phyloP scores from a whole-genome alignment of 2,888 invertebrate species.

The Rhagophthalmus giganteus region DNA sequence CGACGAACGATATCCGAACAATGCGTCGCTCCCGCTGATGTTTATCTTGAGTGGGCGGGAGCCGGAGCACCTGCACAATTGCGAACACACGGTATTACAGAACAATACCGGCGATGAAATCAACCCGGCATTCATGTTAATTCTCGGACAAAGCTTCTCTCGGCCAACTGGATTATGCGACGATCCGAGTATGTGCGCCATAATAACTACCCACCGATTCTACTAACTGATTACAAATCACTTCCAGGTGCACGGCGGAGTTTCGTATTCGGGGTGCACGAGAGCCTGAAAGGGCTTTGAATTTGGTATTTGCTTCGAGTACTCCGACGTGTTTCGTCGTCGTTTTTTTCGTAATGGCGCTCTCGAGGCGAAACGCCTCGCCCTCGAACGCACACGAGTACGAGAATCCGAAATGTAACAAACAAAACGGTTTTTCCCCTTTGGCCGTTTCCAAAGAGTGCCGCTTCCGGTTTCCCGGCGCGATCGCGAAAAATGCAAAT shows the following conservation, averaged over 20 bases:
- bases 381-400: no score
- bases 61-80: no score
- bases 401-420: conserved; percentile 5
- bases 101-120: no score
- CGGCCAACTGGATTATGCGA: conserved; percentile 22
- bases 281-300: conserved; percentile 19
- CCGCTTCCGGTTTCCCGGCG: neutral
- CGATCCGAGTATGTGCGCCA: conserved; percentile 8
- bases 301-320: conserved; percentile 16
- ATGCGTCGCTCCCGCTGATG: no score
- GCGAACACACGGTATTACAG: no score
- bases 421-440: conserved; percentile 4
- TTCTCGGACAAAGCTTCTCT: conserved; percentile 18
- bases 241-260: conserved; percentile 27
- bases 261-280: conserved; percentile 9
- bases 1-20: no score
- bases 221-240: conserved; percentile 30
- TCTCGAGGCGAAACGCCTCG: no score
- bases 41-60: no score
- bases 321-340: conserved; percentile 7
- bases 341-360: no score
- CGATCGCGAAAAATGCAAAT: conserved; percentile 12
- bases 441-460: neutral
- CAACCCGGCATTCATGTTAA: conserved; percentile 18
- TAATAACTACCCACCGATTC: conserved; percentile 24